Evolutionary conservation across 2,797 vertebrate species (phyloP).

Genomic region (Poeciliopsis gracilis): DNA sequence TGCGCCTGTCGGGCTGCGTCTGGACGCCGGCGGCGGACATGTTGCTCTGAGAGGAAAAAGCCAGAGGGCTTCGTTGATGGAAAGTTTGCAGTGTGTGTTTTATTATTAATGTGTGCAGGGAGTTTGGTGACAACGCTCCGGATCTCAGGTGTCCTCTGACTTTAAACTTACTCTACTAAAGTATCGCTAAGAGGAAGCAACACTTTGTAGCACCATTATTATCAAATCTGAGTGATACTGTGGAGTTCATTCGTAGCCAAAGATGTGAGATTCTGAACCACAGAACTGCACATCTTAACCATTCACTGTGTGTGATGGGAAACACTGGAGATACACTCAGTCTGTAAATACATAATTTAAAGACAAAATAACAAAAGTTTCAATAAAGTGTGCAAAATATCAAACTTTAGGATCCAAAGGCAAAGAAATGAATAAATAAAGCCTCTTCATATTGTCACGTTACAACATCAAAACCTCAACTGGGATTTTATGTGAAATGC

Average conservation of each 20-base stretch:
- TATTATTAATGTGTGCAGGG: conserved; percentile 66
- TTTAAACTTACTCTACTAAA: not conserved
- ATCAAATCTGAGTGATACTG: not conserved
- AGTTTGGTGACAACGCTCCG: conserved; percentile 50
- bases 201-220: not conserved
- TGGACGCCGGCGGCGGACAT: conserved; percentile 83
- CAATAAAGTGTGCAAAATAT: not conserved
- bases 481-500: not conserved
- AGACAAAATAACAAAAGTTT: not conserved
- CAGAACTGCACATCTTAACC: not conserved
- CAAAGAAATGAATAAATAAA: not conserved
- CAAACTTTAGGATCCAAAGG: not conserved
- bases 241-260: not conserved
- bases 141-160: conserved; percentile 42
- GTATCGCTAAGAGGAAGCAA: not conserved
- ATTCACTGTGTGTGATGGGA: not conserved
- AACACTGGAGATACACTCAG: not conserved
- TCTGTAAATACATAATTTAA: not conserved
- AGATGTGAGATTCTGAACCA: not conserved
- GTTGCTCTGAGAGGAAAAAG: conserved; percentile 77
- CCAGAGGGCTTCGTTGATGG: conserved; percentile 21
- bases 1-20: conserved; percentile 81
- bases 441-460: not conserved
- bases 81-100: conserved; percentile 38
- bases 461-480: not conserved